Conservation (phyloP, 2,888 invertebrate genomes). For the Cremastinae sp. region DNA sequence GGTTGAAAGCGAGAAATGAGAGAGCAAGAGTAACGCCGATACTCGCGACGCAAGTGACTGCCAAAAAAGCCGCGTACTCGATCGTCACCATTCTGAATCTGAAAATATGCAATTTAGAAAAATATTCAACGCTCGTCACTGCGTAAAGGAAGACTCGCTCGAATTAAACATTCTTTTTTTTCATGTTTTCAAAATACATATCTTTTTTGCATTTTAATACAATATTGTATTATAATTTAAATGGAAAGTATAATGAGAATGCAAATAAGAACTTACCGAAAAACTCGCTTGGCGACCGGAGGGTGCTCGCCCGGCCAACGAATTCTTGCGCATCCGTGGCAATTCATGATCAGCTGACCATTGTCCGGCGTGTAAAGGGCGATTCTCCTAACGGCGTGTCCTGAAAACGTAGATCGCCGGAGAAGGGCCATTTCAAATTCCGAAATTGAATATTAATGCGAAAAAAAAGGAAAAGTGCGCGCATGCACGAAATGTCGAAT, state of each 20-base stretch:
- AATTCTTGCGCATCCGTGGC: slow-evolving; percentile 86
- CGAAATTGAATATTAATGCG: not conserved
- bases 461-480: not conserved
- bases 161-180: too few relatives aligned
- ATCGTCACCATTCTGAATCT: slow-evolving; percentile 89
- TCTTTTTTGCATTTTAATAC: too few relatives aligned
- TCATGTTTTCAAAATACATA: too few relatives aligned
- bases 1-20: slow-evolving; percentile 90
- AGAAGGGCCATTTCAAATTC: not conserved
- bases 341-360: slow-evolving; percentile 85
- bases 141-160: too few relatives aligned
- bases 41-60: slow-evolving; percentile 87
- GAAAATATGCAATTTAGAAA: slow-evolving; percentile 24
- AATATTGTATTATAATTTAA: too few relatives aligned
- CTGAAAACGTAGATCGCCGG: slow-evolving; percentile 78
- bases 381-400: slow-evolving; percentile 86
- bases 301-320: slow-evolving; percentile 91
- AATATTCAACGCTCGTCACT: too few relatives aligned
- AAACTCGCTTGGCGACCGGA: slow-evolving; percentile 89
- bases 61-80: slow-evolving; percentile 88
- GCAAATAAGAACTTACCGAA: slow-evolving; percentile 76
- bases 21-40: slow-evolving; percentile 89
- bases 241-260: slow-evolving; percentile 1
- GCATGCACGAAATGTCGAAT: not conserved
- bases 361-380: slow-evolving; percentile 86